These are phyloP conservation scores for Dipodomys ordii DNA, from an alignment of 2,113 vertebrate genomes.

Conservation along the genomic window DNA sequence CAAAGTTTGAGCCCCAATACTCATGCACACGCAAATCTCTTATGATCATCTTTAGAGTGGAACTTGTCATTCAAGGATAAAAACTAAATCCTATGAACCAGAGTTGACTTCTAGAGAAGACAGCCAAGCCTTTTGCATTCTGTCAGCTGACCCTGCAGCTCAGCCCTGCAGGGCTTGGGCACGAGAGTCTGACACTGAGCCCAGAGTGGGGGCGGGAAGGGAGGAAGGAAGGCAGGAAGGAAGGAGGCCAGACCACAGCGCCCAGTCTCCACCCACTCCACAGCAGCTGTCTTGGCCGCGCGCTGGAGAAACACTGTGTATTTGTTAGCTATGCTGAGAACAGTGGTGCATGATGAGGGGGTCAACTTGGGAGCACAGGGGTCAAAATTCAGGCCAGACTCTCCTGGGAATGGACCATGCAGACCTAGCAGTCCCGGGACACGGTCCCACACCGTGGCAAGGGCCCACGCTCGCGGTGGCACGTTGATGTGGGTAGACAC, in stretches of 20 bases:
- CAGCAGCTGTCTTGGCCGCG: constrained; percentile 46
- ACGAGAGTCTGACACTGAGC: not conserved
- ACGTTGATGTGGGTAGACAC: not conserved
- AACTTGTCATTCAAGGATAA: not conserved
- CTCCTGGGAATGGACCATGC: not conserved
- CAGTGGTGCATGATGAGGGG: not conserved
- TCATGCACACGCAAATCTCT: too few relatives aligned
- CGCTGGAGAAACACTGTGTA: constrained; percentile 25
- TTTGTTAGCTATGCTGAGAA: constrained; percentile 22
- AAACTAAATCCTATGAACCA: not conserved
- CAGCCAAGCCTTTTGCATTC: not conserved
- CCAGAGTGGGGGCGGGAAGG: not conserved
- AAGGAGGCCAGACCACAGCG: not conserved
- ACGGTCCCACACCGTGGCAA: too few relatives aligned
- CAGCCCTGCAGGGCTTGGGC: not conserved
- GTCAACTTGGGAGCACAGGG: constrained; percentile 23
- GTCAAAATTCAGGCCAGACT: constrained; percentile 29
- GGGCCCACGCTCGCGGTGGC: too few relatives aligned
- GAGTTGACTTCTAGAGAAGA: not conserved
- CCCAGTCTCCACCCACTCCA: not conserved
- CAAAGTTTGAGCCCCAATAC: too few relatives aligned
- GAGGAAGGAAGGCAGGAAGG: not conserved
- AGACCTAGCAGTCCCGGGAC: not conserved
- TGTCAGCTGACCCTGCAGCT: not conserved
- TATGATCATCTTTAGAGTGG: not conserved